These are phyloP conservation scores for Nomada fabriciana DNA, from an alignment of 2,888 invertebrate genomes.

Conservation along the genomic window DNA sequence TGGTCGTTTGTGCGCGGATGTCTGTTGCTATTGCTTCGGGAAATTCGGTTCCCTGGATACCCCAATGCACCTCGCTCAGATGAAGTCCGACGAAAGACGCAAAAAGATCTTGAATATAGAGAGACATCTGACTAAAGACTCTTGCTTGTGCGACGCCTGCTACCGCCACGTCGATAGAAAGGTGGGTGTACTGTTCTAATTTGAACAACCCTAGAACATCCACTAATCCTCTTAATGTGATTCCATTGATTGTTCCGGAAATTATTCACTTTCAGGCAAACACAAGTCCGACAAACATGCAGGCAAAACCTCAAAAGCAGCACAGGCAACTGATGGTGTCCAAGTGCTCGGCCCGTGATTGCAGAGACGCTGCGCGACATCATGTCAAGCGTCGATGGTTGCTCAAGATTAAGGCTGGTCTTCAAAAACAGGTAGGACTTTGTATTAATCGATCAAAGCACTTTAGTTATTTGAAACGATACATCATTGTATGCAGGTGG, in stretches of 20 bases:
- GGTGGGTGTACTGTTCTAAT: conserved; percentile 81
- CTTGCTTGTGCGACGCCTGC: conserved; percentile 94
- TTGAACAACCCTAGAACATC: neutral
- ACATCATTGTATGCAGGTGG: conserved; percentile 76
- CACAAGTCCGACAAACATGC: conserved; percentile 81
- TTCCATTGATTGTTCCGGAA: neutral
- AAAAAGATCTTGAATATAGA: conserved; percentile 92
- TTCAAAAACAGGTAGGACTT: conserved; percentile 78
- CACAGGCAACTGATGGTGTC: conserved; percentile 81
- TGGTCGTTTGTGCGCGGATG: conserved; percentile 92
- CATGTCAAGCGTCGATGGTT: conserved; percentile 84
- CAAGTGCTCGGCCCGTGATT: conserved; percentile 81
- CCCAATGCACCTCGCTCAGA: conserved; percentile 94
- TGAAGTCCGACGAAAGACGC: conserved; percentile 92
- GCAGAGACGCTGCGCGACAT: conserved; percentile 82
- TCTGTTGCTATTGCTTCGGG: conserved; percentile 94
- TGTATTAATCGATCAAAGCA: neutral
- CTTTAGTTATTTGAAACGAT: neutral
- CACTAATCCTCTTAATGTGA: no score
- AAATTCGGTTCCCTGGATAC: conserved; percentile 95
- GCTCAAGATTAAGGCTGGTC: conserved; percentile 80
- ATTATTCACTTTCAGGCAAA: conserved; percentile 75
- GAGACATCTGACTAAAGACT: conserved; percentile 92
- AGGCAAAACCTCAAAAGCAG: conserved; percentile 80
- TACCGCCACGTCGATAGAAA: conserved; percentile 94